Conservation (phyloP, 2,888 invertebrate genomes). For the Conus canariensis region DNA sequence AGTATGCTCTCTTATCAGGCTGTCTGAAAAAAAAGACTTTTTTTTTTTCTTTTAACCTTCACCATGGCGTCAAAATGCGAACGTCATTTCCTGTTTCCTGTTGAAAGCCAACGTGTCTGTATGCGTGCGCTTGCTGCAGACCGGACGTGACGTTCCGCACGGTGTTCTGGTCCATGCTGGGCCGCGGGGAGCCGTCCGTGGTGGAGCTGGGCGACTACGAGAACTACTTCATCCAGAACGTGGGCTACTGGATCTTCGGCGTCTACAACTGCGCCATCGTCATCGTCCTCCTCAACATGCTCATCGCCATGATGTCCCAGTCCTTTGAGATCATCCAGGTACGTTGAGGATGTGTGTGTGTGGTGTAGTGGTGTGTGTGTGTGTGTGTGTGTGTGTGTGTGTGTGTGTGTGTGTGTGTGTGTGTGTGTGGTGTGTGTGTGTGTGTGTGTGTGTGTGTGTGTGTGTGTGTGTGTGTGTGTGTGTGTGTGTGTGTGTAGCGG, state of each 20-base stretch:
- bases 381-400: neutral
- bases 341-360: neutral
- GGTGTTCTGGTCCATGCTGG: constrained; percentile 76
- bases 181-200: constrained; percentile 73
- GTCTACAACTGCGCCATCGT: constrained; percentile 80
- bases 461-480: too few relatives aligned
- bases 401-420: neutral
- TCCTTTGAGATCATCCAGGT: constrained; percentile 84
- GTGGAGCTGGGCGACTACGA: constrained; percentile 76
- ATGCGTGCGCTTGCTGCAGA: constrained; percentile 50
- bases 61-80: too few relatives aligned
- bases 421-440: too few relatives aligned
- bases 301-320: constrained; percentile 82
- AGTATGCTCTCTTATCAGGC: too few relatives aligned
- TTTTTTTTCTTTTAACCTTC: too few relatives aligned
- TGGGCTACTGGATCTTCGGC: constrained; percentile 80
- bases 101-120: too few relatives aligned
- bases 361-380: neutral
- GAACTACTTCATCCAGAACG: constrained; percentile 78
- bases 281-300: constrained; percentile 83
- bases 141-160: constrained; percentile 73
- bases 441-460: too few relatives aligned
- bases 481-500: too few relatives aligned
- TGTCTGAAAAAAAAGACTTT: too few relatives aligned
- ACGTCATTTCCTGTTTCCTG: too few relatives aligned